Percentiles rank a stretch among this genome's conserved stretches.
phyloP scores from a whole-genome alignment of 2,888 invertebrate species.

The Ischnura elegans region DNA sequence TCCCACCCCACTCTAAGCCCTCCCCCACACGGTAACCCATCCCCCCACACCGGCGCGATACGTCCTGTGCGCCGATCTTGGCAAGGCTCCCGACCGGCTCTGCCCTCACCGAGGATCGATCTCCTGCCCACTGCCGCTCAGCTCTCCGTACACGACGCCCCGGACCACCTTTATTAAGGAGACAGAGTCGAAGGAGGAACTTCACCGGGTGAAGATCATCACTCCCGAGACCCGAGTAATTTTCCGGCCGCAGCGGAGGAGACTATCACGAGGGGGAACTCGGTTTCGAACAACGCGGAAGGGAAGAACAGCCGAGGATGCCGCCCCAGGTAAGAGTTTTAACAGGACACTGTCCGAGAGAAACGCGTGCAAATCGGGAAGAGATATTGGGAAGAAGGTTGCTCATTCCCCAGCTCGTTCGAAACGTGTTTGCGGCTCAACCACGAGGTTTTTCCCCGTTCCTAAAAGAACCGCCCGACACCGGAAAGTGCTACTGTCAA shows the following conservation, averaged over 20 bases:
- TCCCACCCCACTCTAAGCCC: neutral
- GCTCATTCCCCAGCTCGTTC: neutral
- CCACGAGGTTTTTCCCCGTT: neutral
- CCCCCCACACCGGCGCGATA: constrained; percentile 57
- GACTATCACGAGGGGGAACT: neutral
- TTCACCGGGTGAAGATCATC: constrained; percentile 47
- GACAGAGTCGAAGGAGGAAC: constrained; percentile 56
- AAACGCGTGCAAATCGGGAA: neutral
- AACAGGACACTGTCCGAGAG: neutral
- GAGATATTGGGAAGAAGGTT: neutral
- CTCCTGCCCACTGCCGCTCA: constrained; percentile 53
- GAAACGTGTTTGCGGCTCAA: neutral
- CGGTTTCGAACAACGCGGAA: neutral
- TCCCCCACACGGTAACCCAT: neutral
- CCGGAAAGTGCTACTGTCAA: constrained; percentile 1
- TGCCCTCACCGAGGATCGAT: constrained; percentile 63
- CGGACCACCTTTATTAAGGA: constrained; percentile 30
- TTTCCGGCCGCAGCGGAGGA: neutral
- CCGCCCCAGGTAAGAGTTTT: constrained; percentile 52
- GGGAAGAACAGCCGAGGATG: constrained; percentile 33
- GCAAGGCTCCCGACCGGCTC: constrained; percentile 47
- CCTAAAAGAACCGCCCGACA: neutral
- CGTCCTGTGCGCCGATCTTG: constrained; percentile 62
- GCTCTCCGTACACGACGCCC: constrained; percentile 55
- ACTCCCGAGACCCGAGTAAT: neutral